Conservation (phyloP, 2,797 vertebrate genomes). For the Lagorchestes hirsutus region DNA sequence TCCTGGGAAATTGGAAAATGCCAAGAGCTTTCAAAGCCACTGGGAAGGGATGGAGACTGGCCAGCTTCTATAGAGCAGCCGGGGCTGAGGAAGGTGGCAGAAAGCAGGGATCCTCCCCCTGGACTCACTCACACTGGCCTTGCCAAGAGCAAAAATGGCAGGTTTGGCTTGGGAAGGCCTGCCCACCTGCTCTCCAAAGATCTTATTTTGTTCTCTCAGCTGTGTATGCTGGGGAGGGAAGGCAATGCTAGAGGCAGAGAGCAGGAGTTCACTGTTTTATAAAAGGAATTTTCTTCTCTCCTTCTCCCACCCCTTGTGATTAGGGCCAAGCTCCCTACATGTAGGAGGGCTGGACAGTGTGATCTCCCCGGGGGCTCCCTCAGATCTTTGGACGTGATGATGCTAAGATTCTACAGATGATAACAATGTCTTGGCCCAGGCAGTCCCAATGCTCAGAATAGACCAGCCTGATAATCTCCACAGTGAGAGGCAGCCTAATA, state of each 20-base stretch:
- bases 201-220: not conserved
- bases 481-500: not conserved
- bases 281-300: not conserved
- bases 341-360: no score
- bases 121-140: not conserved
- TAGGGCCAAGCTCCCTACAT: accelerated
- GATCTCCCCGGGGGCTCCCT: not conserved
- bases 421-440: not conserved
- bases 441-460: not conserved
- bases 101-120: not conserved
- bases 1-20: not conserved
- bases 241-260: not conserved
- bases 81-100: not conserved
- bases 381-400: not conserved
- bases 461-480: not conserved
- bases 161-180: not conserved
- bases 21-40: not conserved
- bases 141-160: not conserved
- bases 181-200: accelerated
- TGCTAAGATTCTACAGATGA: not conserved
- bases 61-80: not conserved
- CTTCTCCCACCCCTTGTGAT: not conserved
- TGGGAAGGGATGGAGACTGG: not conserved
- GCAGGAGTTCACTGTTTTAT: not conserved
- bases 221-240: not conserved